These are phyloP conservation scores for Lepidurus arcticus DNA, from an alignment of 1,140 invertebrate species.

Conservation along the genomic window DNA sequence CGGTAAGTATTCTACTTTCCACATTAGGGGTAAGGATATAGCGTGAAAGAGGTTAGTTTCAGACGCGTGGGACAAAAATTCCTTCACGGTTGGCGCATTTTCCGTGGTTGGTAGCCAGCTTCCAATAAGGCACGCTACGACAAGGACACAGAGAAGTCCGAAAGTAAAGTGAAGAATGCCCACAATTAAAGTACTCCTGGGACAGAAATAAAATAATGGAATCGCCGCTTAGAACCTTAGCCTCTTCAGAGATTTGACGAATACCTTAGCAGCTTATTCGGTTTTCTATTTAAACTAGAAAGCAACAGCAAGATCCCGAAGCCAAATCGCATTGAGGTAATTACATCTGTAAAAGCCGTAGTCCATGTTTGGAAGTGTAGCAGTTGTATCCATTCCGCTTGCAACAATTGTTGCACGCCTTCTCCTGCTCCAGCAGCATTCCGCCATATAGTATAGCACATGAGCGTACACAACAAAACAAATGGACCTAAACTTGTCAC, in stretches of 20 bases:
- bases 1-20: neutral
- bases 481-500: neutral
- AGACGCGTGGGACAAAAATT: neutral
- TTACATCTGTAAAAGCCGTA: neutral
- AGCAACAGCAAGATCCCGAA: neutral
- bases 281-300: neutral
- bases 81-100: neutral
- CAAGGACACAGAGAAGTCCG: neutral
- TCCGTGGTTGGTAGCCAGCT: neutral
- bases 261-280: neutral
- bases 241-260: neutral
- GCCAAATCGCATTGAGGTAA: constrained; percentile 4
- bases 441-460: neutral
- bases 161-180: neutral
- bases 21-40: neutral
- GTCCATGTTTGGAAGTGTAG: constrained; percentile 4
- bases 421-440: neutral
- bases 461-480: neutral
- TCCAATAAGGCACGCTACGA: neutral
- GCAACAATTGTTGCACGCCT: neutral
- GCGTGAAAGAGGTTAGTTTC: neutral
- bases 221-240: neutral
- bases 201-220: neutral
- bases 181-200: neutral
- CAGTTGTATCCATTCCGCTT: neutral